Evolutionary conservation across 1,140 invertebrate species (phyloP), one percentile per base, ranked within the genome.

Genomic region (Drosophila grimshawi): DNA sequence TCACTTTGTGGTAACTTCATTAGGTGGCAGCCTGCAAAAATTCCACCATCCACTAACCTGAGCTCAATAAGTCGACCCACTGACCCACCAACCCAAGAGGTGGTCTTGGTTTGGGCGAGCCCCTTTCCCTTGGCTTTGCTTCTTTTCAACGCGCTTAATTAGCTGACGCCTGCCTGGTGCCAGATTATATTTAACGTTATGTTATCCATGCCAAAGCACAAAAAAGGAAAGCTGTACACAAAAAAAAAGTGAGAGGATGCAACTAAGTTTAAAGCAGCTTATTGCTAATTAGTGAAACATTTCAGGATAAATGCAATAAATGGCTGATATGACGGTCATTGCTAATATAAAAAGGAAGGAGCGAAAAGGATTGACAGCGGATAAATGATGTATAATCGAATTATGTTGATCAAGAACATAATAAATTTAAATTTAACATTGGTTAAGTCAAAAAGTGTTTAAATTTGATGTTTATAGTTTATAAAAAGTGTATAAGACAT

Each of bases 1-100:
- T 79, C 73, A 79, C 73, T 79, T 76, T 79, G 65, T 65, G 69
- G 69, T 48, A 69, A 80, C 70, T 77, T 74, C 60, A 56, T 80
- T 77, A 80, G 63, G 43, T 45, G 10, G 35, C 48, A 43, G 49
- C 61, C 33, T 37, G 37, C 49, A 43, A 48, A 53, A 57, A 32
- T 55, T 10, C 8, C 49, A 33, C n/a, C 33, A 51, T 49, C 52
- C 43, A 45, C 35, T 49, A 8, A 10, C 11, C 43, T 19, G 45
- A 29, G 29, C n/a, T n/a, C n/a, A 39, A n/a, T 49, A 46, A 37
- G 51, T n/a, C 48, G 71, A 74, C 51, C 70, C 41, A 60, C 61
- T 75, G 71, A 61, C 55, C 73, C 10, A 64, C 7, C 29, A 60
- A 10, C 27, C 48, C 51, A 49, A 10, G 19, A 19, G 19, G 19